Evolutionary conservation across 1,140 invertebrate genomes (phyloP).

Genomic region (Leptonema lineaticorne): DNA sequence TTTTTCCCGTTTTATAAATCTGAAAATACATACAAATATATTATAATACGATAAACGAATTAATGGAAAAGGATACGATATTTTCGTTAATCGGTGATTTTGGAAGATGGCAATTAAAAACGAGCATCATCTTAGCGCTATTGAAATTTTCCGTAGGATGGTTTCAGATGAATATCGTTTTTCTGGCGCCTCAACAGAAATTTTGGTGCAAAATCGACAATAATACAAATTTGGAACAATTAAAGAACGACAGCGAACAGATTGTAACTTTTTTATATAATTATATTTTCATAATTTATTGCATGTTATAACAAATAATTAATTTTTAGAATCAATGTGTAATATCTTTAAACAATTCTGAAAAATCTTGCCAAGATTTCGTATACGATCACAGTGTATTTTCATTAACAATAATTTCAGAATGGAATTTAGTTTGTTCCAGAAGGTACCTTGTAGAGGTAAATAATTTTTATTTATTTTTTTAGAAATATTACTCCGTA

Average conservation of each 20-base stretch:
- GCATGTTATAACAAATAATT: background rate
- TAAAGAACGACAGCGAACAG: background rate
- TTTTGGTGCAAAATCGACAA: conserved; percentile 54
- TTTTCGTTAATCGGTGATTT: conserved; percentile 57
- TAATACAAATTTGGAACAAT: background rate
- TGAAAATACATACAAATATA: too few relatives aligned
- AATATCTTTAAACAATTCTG: background rate
- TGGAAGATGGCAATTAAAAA: conserved; percentile 67
- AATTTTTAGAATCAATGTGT: conserved; percentile 4
- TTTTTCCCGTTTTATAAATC: too few relatives aligned
- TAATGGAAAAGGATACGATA: conserved; percentile 15
- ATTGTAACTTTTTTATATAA: background rate
- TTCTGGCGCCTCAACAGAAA: conserved; percentile 61
- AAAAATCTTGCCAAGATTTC: conserved; percentile 56
- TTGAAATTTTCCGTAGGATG: conserved; percentile 70
- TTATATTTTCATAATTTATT: background rate
- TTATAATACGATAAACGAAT: too few relatives aligned
- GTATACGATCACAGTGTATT: conserved; percentile 64
- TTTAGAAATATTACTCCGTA: too few relatives aligned
- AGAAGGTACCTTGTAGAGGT: conserved; percentile 60
- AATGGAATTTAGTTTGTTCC: conserved; percentile 75
- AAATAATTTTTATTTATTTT: too few relatives aligned
- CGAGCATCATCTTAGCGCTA: conserved; percentile 64
- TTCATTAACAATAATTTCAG: conserved; percentile 65
- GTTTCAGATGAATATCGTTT: conserved; percentile 62